Percentiles rank a stretch among this genome's conserved stretches.
Conservation (phyloP, 2,888 invertebrate genomes). For the Drosophila engyochracea region DNA sequence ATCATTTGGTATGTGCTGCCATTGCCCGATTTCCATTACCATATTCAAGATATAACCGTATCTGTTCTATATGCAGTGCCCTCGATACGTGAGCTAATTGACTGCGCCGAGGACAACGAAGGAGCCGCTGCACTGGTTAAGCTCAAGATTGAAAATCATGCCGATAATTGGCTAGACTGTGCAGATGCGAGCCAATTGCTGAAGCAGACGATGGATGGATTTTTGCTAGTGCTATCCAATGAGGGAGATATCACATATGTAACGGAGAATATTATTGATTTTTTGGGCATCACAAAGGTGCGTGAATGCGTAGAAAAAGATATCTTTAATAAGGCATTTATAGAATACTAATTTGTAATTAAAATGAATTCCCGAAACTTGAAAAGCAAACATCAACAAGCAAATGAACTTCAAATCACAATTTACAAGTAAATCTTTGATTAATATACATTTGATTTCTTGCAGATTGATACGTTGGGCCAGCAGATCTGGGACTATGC, state of each 20-base stretch:
- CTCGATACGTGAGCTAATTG: slow-evolving; percentile 74
- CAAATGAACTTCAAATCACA: not conserved
- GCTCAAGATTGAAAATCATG: slow-evolving; percentile 60
- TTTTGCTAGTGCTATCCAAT: slow-evolving; percentile 93
- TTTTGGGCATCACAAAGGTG: slow-evolving; percentile 97
- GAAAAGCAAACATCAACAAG: not conserved
- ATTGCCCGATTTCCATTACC: not conserved
- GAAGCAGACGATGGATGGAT: slow-evolving; percentile 94
- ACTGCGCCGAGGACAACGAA: slow-evolving; percentile 27
- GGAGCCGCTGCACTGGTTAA: slow-evolving; percentile 36
- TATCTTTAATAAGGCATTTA: not conserved
- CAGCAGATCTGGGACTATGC: slow-evolving; percentile 97
- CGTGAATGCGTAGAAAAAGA: not conserved
- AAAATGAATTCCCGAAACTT: not conserved
- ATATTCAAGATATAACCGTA: slow-evolving; percentile 16
- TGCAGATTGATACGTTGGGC: slow-evolving; percentile 97
- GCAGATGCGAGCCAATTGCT: slow-evolving; percentile 81
- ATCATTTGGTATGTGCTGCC: slow-evolving; percentile 89
- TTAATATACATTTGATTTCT: not conserved
- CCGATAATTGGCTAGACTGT: slow-evolving; percentile 81
- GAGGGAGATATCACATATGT: slow-evolving; percentile 97
- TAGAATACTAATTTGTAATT: not conserved
- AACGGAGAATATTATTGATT: slow-evolving; percentile 95
- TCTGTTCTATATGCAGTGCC: slow-evolving; percentile 85
- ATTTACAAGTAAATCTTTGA: not conserved